These are phyloP conservation scores for Ptychodera flava DNA, from an alignment of 35 echinoderm and acorn worm species.

Conservation along the genomic window DNA sequence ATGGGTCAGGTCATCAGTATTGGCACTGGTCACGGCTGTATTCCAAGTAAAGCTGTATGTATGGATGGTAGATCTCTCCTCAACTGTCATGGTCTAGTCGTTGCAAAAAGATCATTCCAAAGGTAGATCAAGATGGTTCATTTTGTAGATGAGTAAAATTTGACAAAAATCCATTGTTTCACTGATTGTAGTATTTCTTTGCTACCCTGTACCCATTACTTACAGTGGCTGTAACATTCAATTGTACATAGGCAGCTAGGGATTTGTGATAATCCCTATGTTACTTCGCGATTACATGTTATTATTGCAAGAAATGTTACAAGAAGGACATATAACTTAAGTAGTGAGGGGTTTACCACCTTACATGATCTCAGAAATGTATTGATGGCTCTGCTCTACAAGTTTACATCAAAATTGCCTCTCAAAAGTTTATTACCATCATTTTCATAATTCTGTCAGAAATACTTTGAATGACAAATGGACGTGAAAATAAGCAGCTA, in stretches of 20 bases:
- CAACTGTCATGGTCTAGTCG: constrained; percentile 49
- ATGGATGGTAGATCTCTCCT: constrained; percentile 57
- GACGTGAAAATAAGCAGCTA: too few relatives aligned
- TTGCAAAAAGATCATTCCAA: constrained; percentile 25
- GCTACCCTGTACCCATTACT: not conserved
- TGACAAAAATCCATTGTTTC: too few relatives aligned
- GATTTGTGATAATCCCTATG: not conserved
- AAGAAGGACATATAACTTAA: too few relatives aligned
- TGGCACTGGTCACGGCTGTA: constrained; percentile 1
- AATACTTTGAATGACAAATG: too few relatives aligned
- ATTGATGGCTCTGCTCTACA: too few relatives aligned
- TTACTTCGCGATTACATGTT: not conserved
- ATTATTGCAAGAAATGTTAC: not conserved
- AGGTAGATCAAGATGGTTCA: not conserved
- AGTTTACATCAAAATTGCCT: too few relatives aligned
- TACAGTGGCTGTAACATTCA: not conserved
- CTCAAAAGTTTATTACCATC: too few relatives aligned
- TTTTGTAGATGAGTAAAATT: too few relatives aligned
- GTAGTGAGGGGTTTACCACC: too few relatives aligned
- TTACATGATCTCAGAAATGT: too few relatives aligned
- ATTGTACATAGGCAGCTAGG: not conserved
- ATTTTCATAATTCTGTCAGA: too few relatives aligned
- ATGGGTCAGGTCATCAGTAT: not conserved
- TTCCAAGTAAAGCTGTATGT: not conserved
- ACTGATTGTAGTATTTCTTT: too few relatives aligned